phyloP scores from a whole-genome alignment of 2,797 vertebrate species.

The Malacoctenus gilli region DNA sequence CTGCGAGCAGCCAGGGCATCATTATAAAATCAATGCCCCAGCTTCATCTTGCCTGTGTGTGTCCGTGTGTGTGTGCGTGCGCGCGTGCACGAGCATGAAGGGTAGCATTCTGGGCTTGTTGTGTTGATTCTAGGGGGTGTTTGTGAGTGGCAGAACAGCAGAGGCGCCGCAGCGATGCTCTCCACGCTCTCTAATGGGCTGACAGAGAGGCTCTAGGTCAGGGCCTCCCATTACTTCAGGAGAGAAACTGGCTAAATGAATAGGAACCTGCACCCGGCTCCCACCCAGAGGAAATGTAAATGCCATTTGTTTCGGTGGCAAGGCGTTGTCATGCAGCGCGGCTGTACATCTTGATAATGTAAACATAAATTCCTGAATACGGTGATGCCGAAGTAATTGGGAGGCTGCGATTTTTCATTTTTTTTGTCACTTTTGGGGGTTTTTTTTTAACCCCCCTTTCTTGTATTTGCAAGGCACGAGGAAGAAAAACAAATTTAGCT shows the following conservation, averaged over 20 bases:
- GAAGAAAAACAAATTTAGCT: conserved; percentile 75
- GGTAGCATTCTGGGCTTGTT: conserved; percentile 72
- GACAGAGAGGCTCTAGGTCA: conserved; percentile 76
- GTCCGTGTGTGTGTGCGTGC: conserved; percentile 34
- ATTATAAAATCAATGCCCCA: conserved; percentile 82
- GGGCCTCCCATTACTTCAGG: conserved; percentile 77
- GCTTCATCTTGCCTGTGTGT: conserved; percentile 67
- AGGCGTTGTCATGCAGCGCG: conserved; percentile 72
- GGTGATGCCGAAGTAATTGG: conserved; percentile 77
- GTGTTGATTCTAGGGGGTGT: conserved; percentile 75
- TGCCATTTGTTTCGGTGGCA: conserved; percentile 76
- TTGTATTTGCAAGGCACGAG: conserved; percentile 63
- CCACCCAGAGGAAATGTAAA: conserved; percentile 77
- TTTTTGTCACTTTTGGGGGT: conserved; percentile 62
- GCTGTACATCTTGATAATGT: conserved; percentile 77
- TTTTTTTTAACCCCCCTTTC: conserved; percentile 34
- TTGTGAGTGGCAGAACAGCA: conserved; percentile 74
- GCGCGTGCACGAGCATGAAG: conserved; percentile 53
- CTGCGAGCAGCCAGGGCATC: conserved; percentile 77
- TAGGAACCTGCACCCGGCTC: conserved; percentile 59
- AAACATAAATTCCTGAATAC: conserved; percentile 78
- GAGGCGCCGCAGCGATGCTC: conserved; percentile 64
- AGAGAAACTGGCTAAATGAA: conserved; percentile 74
- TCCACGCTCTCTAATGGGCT: conserved; percentile 74
- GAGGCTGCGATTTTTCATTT: conserved; percentile 73